These are phyloP conservation scores for Astropecten irregularis DNA, from an alignment of 53 echinoderm and acorn worm species.

Conservation along the genomic window DNA sequence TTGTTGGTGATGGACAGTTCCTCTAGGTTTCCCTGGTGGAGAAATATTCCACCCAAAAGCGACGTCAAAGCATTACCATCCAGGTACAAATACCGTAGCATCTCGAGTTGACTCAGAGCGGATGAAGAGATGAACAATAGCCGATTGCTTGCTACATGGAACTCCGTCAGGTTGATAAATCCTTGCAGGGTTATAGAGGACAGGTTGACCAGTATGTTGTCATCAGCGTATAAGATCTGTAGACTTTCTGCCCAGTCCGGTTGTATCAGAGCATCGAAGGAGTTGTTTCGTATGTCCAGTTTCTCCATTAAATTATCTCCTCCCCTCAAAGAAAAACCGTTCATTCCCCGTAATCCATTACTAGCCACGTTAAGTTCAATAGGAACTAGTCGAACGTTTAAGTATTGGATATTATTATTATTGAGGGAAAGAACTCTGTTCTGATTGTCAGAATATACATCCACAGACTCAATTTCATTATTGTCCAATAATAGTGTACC, in stretches of 20 bases:
- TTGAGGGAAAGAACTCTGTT: not conserved
- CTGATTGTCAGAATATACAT: not conserved
- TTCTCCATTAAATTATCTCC: not conserved
- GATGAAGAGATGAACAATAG: not conserved
- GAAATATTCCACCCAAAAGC: slow-evolving; percentile 12
- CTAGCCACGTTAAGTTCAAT: not conserved
- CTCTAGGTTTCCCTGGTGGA: slow-evolving; percentile 7
- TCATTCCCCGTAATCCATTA: not conserved
- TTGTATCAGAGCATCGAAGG: slow-evolving; percentile 24
- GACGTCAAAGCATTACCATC: slow-evolving; percentile 32
- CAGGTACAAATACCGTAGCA: slow-evolving; percentile 19
- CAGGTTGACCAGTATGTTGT: not conserved
- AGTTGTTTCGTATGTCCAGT: slow-evolving; percentile 8
- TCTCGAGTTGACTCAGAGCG: not conserved
- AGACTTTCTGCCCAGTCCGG: slow-evolving; percentile 28
- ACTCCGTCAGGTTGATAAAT: not conserved
- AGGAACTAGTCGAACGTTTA: not conserved
- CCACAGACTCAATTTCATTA: not conserved
- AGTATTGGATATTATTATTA: not conserved
- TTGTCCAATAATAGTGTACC: not conserved
- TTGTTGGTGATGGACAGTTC: slow-evolving; percentile 23
- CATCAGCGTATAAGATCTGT: not conserved
- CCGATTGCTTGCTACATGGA: slow-evolving; percentile 2
- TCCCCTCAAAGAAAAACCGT: not conserved
- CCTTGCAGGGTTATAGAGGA: not conserved